A percentile compares a stretch with the other conserved stretches of the same genome.
Conservation (phyloP, 2,113 vertebrate genomes). For the Nyctereutes procyonoides region DNA sequence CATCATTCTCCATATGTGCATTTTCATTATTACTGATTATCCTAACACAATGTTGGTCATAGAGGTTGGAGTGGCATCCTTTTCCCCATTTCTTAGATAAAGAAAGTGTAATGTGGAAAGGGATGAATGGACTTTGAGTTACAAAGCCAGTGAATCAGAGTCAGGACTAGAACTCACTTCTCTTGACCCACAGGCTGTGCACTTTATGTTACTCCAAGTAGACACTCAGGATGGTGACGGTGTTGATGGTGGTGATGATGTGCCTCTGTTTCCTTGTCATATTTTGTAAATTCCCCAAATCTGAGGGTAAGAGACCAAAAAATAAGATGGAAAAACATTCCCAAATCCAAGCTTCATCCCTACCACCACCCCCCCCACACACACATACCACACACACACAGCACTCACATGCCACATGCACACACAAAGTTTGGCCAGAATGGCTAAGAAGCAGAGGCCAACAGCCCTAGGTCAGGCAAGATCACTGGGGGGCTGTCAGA, state of each 20-base stretch:
- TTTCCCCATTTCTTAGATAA: background rate
- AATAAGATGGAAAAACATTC: background rate
- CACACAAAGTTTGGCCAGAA: background rate
- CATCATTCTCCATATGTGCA: accelerated
- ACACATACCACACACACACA: too few species aligned
- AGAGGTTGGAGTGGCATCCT: background rate
- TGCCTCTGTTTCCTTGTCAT: background rate
- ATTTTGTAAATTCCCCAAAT: background rate
- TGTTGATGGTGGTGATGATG: background rate
- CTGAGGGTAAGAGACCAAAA: background rate
- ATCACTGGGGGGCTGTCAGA: background rate
- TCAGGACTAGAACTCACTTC: background rate
- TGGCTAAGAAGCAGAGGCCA: background rate
- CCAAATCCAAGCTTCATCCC: background rate
- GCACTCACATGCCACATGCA: too few species aligned
- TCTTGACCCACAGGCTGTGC: background rate
- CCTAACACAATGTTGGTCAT: background rate
- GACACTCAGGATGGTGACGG: accelerated
- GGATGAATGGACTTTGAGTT: background rate
- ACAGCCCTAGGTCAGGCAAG: background rate
- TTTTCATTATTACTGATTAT: background rate
- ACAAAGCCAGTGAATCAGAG: background rate
- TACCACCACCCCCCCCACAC: accelerated
- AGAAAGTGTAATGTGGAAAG: background rate
- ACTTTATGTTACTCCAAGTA: background rate